These are phyloP conservation scores for Macropus fuliginosus DNA, from an alignment of 2,797 vertebrate species.

Conservation along the genomic window DNA sequence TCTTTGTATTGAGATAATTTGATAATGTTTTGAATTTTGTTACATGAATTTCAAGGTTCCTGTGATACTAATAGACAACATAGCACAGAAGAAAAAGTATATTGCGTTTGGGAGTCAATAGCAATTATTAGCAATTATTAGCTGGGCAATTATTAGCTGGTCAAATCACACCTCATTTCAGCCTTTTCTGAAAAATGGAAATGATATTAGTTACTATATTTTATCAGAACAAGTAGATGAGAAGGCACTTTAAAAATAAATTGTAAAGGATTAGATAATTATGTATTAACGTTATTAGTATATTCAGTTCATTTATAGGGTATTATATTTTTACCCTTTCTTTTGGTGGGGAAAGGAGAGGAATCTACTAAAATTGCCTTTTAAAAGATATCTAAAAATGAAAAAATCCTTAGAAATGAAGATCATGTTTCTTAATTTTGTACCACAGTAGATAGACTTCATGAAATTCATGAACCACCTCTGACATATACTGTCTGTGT, in stretches of 20 bases:
- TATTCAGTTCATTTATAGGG: not conserved
- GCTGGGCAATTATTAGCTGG: not conserved
- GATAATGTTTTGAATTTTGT: not conserved
- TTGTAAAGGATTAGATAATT: not conserved
- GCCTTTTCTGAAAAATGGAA: not conserved
- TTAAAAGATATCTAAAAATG: not conserved
- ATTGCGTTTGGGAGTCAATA: not conserved
- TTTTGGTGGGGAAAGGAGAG: accelerated
- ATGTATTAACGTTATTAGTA: not conserved
- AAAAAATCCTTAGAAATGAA: not conserved
- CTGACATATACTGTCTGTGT: not conserved
- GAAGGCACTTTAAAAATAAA: not conserved
- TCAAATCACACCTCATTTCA: not conserved
- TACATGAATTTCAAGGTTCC: not conserved
- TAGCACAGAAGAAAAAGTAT: not conserved
- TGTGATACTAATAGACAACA: not conserved
- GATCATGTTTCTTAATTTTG: not conserved
- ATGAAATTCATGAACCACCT: not conserved
- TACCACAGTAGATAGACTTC: not conserved
- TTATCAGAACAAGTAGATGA: not conserved
- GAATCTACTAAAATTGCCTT: not conserved
- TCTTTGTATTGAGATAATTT: not conserved
- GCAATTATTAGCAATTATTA: too few species aligned
- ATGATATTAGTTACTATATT: not conserved
- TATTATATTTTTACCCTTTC: not conserved